Conservation (phyloP, 37 sponge, comb jelly and placozoan species). For the Agelas oroides region DNA sequence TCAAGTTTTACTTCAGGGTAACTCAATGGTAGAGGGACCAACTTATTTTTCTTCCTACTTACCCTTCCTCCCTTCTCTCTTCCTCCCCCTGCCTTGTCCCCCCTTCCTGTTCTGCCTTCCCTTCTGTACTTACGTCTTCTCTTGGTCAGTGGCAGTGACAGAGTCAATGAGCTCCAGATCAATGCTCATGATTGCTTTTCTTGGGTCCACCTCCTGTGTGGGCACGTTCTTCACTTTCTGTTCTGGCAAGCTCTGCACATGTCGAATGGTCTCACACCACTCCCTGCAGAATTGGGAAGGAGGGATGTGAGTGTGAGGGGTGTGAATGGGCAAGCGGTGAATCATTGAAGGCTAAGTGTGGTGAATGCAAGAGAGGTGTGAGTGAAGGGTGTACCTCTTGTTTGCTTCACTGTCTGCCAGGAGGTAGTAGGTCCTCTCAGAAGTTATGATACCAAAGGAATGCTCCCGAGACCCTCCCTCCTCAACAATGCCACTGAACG, state of each 20-base stretch:
- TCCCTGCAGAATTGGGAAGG: constrained; percentile 39
- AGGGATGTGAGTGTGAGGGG: too few relatives aligned
- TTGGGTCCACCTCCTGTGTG: constrained; percentile 82
- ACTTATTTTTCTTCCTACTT: too few relatives aligned
- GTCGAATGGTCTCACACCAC: constrained; percentile 85
- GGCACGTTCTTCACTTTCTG: constrained; percentile 79
- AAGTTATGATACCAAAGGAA: constrained; percentile 71
- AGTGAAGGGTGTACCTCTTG: constrained; percentile 31
- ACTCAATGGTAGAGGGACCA: too few relatives aligned
- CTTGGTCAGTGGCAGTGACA: constrained; percentile 73
- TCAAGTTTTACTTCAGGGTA: too few relatives aligned
- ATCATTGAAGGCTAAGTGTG: too few relatives aligned
- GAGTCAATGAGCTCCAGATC: constrained; percentile 83
- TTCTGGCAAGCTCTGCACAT: constrained; percentile 77
- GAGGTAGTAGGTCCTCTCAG: constrained; percentile 70
- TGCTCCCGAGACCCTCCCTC: constrained; percentile 64
- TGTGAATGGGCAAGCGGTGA: too few relatives aligned
- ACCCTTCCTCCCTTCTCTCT: too few relatives aligned
- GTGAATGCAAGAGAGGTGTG: too few relatives aligned
- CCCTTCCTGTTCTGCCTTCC: too few relatives aligned
- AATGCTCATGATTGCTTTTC: constrained; percentile 80
- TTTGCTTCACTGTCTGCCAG: constrained; percentile 61
- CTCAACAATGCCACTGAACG: constrained; percentile 63
- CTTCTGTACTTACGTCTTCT: constrained; percentile 69
- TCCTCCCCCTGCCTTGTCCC: too few relatives aligned